Conservation (phyloP, 1,140 invertebrate genomes). For the Ruditapes philippinarum region DNA sequence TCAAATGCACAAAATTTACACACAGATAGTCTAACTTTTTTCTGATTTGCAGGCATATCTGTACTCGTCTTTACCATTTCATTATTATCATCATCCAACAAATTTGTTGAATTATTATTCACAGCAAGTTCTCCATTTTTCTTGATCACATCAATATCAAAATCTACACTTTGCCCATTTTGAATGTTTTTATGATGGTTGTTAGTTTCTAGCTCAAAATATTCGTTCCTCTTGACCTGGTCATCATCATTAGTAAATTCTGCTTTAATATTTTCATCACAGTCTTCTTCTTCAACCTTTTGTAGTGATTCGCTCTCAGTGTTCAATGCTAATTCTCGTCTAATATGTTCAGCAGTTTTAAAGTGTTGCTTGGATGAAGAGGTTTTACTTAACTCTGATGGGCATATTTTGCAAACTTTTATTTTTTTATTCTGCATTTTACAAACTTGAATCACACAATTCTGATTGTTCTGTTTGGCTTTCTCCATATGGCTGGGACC, state of each 20-base stretch:
- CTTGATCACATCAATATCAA: neutral
- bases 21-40: constrained; percentile 76
- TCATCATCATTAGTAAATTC: neutral
- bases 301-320: neutral
- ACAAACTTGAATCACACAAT: neutral
- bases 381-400: neutral
- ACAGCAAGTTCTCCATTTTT: too few relatives aligned
- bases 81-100: too few relatives aligned
- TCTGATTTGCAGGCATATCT: too few relatives aligned
- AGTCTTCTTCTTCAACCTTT: neutral
- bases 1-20: constrained; percentile 82
- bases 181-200: neutral
- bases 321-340: neutral
- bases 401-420: neutral
- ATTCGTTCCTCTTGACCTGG: neutral
- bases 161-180: neutral
- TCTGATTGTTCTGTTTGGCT: neutral
- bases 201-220: neutral
- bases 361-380: neutral
- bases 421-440: neutral
- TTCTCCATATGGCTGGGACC: neutral
- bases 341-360: neutral
- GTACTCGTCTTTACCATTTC: too few relatives aligned
- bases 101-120: too few relatives aligned
- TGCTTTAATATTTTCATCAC: neutral